Base-by-base conservation (phyloP, 2,888 invertebrate genomes). In the Trissolcus brochymenae region DNA sequence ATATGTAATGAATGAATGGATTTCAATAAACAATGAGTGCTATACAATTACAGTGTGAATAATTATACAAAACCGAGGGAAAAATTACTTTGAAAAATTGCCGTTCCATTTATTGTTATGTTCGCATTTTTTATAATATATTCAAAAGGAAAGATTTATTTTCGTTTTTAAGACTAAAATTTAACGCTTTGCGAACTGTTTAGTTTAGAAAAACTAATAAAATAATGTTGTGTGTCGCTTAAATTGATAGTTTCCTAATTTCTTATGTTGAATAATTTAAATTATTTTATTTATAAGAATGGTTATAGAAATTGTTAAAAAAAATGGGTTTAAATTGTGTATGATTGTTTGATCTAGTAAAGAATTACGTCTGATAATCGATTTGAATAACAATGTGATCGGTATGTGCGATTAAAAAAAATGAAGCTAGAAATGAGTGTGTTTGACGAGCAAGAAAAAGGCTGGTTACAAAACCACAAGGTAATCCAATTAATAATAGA, bases 401-500 rank as follows among this genome's bases (percentile, higher is more conserved):
- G 54, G 53, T 40, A 29, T 51, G 17, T 51, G 41, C 29, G 14
- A n/a, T 13, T 46, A 25, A 55, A 72, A 25, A 65, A 54, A 59
- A 72, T 60, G 43, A 59, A 60, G 72, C 66, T 40, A 73, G 73
- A 73, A 72, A 59, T 60, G 65, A 46, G 66, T 73, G 55, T 53
- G 50, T 60, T 60, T 50, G 19, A 49, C 25, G 51, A 21, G 62
- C 40, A 61, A 73, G 59, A 60, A 73, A 73, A 73, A 73, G 60
- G 64, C n/a, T 40, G 13, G 54, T 73, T 73, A 73, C 61, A 73
- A 73, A 73, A 73, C 66, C 46, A 73, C 73, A 73, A 73, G 73
- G 73, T 73, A 73, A 73, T 73, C 60, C 60, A 73, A 73, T 73
- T 73, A 73, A 66, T 73, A 73, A 73, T 66, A 65, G 72, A 65